Conservation (phyloP, 2,888 invertebrate genomes). For the Eilema sororculum region DNA sequence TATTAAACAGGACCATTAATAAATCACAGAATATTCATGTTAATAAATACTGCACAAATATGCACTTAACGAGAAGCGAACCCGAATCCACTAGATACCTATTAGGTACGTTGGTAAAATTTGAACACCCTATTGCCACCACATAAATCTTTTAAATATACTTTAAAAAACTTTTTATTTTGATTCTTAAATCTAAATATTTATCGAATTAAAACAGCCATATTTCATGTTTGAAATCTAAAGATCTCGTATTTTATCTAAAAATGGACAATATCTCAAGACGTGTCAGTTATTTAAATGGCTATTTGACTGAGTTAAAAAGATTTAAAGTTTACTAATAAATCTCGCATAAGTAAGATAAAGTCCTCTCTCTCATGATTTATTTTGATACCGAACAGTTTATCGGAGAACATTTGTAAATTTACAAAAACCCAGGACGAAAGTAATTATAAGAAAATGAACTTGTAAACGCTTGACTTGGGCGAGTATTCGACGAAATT, state of each 20-base stretch:
- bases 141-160: too few species aligned
- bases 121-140: too few species aligned
- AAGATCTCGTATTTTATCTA: slow-evolving; percentile 7
- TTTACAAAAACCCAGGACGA: neutral
- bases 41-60: neutral
- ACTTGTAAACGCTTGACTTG: neutral
- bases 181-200: neutral
- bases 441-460: neutral
- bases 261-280: neutral
- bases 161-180: too few species aligned
- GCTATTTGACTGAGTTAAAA: slow-evolving; percentile 3
- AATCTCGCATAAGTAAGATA: slow-evolving; percentile 31
- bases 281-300: neutral
- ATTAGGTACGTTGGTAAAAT: too few species aligned
- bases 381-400: slow-evolving; percentile 25
- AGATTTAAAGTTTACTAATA: slow-evolving; percentile 20
- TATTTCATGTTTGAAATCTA: slow-evolving; percentile 1
- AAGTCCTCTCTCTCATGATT: slow-evolving; percentile 28
- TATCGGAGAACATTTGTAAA: slow-evolving; percentile 20
- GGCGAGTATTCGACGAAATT: too few species aligned
- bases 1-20: too few species aligned
- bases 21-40: too few species aligned
- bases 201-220: neutral
- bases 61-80: neutral
- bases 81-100: too few species aligned